phyloP scores from a whole-genome alignment of 1,140 invertebrate species.

The Myzus persicae region DNA sequence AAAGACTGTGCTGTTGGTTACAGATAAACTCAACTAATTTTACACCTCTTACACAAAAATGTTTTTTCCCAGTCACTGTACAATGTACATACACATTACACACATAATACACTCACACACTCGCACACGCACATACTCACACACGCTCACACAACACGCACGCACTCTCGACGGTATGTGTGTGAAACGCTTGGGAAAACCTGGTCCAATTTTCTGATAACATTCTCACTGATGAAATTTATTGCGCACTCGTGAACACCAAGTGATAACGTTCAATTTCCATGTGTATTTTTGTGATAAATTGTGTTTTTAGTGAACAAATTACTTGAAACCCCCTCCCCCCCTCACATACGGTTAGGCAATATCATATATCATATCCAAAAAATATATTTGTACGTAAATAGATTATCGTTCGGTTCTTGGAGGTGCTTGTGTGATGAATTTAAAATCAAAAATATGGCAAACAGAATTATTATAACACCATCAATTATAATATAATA shows the following conservation, averaged over 20 bases:
- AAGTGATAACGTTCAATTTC: conserved; percentile 45
- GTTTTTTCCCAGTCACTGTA: neutral
- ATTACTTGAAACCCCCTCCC: neutral
- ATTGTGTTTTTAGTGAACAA: conserved; percentile 30
- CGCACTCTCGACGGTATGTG: neutral
- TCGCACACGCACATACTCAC: too few relatives aligned
- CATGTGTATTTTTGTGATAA: conserved; percentile 25
- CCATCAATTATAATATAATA: too few relatives aligned
- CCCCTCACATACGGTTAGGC: neutral
- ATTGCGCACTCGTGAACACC: conserved; percentile 37
- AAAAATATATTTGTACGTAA: neutral
- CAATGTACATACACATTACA: neutral
- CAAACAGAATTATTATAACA: neutral
- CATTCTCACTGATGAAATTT: conserved; percentile 41
- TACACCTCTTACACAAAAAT: conserved; percentile 55
- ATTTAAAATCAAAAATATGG: neutral
- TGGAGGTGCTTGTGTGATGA: neutral
- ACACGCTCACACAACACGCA: too few relatives aligned
- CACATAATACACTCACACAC: neutral
- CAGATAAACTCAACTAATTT: conserved; percentile 55
- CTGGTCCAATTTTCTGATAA: conserved; percentile 54
- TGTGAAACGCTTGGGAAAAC: neutral
- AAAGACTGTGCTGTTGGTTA: conserved; percentile 11
- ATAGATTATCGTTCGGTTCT: neutral
- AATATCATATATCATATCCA: neutral